Percentiles rank a stretch among this genome's conserved stretches.
phyloP scores from a whole-genome alignment of 2,113 vertebrate species.

The Indri indri region DNA sequence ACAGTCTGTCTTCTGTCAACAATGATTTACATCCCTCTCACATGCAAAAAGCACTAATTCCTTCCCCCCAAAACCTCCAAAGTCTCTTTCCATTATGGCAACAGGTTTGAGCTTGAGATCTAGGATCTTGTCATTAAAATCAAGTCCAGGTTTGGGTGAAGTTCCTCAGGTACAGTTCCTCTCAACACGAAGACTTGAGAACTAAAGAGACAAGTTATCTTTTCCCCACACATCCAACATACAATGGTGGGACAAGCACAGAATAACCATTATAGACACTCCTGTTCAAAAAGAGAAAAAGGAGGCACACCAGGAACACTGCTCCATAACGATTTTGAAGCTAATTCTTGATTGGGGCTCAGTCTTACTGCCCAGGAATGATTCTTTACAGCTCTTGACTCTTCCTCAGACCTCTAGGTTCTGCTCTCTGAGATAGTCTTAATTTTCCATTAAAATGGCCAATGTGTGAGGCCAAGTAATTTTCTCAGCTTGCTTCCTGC shows the following conservation, averaged over 20 bases:
- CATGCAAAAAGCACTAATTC: not conserved
- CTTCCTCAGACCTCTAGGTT: not conserved
- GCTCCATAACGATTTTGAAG: not conserved
- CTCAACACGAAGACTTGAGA: not conserved
- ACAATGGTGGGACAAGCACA: not conserved
- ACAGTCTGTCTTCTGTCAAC: not conserved
- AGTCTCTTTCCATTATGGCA: not conserved
- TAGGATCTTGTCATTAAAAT: not conserved
- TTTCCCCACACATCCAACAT: not conserved
- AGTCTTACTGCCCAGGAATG: not conserved
- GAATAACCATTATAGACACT: not conserved
- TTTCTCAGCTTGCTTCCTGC: not conserved
- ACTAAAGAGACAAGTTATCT: not conserved
- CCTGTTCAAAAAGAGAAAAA: not conserved
- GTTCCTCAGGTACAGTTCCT: not conserved
- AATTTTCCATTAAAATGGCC: not conserved
- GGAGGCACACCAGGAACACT: not conserved
- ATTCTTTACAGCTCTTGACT: not conserved
- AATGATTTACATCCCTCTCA: not conserved
- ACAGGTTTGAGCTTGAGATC: not conserved
- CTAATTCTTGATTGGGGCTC: not conserved
- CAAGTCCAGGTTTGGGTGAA: not conserved
- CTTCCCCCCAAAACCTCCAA: not conserved
- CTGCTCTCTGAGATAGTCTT: not conserved
- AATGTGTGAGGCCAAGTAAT: not conserved